These are phyloP conservation scores for Rhinolophus sinicus DNA, from an alignment of 2,113 vertebrate genomes.

Conservation along the genomic window DNA sequence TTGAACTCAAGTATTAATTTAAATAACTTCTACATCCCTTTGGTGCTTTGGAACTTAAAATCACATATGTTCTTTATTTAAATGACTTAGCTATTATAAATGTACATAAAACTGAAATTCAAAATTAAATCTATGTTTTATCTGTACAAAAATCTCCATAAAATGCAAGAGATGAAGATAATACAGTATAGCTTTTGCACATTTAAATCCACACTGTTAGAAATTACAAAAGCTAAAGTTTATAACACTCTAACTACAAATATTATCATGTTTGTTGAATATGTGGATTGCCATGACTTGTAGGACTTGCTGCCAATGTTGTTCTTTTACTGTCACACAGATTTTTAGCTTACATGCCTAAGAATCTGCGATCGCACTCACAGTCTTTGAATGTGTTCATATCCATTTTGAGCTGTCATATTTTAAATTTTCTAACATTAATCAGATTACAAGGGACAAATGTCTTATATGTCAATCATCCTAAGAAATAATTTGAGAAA, in stretches of 20 bases:
- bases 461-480: not conserved
- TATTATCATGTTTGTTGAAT: slow-evolving; percentile 34
- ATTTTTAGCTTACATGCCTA: not conserved
- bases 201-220: slow-evolving; percentile 23
- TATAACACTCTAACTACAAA: slow-evolving; percentile 62
- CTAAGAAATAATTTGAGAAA: slow-evolving; percentile 30
- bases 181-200: slow-evolving; percentile 45
- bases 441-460: not conserved
- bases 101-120: slow-evolving; percentile 52
- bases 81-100: slow-evolving; percentile 64
- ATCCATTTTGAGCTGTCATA: not conserved
- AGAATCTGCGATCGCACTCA: not conserved
- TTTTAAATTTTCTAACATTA: not conserved
- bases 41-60: slow-evolving; percentile 53
- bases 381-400: slow-evolving; percentile 26
- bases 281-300: not conserved
- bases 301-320: slow-evolving; percentile 31
- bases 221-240: slow-evolving; percentile 68
- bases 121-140: slow-evolving; percentile 72
- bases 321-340: slow-evolving; percentile 49
- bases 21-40: slow-evolving; percentile 64
- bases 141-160: slow-evolving; percentile 53
- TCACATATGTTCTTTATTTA: slow-evolving; percentile 68
- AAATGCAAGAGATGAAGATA: slow-evolving; percentile 70
- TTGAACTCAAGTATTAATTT: slow-evolving; percentile 79